Evolutionary conservation across 2,113 vertebrate species (phyloP).

Genomic region (Antechinus stuartii): DNA sequence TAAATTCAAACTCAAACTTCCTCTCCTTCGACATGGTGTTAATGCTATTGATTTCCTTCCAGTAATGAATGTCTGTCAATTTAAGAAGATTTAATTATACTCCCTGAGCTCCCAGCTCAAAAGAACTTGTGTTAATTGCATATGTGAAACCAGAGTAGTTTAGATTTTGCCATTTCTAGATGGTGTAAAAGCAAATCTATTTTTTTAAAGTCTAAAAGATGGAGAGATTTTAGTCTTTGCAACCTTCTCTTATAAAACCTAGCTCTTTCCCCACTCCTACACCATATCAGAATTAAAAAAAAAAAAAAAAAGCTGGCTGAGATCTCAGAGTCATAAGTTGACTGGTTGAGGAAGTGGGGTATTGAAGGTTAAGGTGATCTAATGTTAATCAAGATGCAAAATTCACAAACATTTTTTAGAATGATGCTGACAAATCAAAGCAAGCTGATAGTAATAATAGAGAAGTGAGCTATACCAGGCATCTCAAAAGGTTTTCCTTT

Average conservation of each 20-base stretch:
- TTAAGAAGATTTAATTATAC: constrained; percentile 12
- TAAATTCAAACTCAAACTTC: neutral
- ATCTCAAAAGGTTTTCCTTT: neutral
- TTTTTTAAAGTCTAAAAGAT: neutral
- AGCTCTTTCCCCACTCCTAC: neutral
- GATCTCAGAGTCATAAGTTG: neutral
- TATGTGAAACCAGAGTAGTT: neutral
- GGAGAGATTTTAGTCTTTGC: neutral
- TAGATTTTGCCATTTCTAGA: neutral
- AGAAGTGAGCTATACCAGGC: neutral
- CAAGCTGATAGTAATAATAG: neutral
- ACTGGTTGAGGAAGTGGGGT: neutral
- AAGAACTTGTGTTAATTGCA: neutral
- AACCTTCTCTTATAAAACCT: neutral
- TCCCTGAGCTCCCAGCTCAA: neutral
- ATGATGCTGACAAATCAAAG: neutral
- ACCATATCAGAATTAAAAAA: neutral
- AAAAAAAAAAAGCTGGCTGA: neutral
- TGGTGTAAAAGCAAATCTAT: neutral
- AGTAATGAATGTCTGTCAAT: constrained; percentile 6
- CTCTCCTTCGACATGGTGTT: neutral
- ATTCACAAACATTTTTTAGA: neutral
- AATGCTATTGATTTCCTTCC: neutral
- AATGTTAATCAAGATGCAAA: neutral
- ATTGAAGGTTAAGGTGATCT: neutral